Evolutionary conservation across 2,888 invertebrate species (phyloP).

Genomic region (Nephrotoma appendiculata): DNA sequence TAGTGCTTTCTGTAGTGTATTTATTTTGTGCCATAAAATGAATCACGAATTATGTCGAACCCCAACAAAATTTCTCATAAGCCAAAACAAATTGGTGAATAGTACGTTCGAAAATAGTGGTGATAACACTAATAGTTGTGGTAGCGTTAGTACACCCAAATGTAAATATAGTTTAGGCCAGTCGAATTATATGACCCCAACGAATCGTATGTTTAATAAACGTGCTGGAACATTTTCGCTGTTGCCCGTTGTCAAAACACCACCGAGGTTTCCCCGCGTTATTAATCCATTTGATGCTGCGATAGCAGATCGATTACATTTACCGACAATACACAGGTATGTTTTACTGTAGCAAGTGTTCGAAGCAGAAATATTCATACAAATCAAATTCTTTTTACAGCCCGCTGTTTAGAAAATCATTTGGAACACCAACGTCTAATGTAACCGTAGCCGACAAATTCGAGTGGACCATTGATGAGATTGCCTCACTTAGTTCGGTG

Average conservation of each 20-base stretch:
- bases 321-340: slow-evolving; percentile 51
- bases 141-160: not conserved
- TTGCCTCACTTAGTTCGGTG: slow-evolving; percentile 46
- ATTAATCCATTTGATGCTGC: slow-evolving; percentile 48
- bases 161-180: not conserved
- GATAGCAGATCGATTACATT: slow-evolving; percentile 41
- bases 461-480: slow-evolving; percentile 52
- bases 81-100: not conserved
- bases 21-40: not conserved
- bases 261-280: slow-evolving; percentile 40
- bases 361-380: not conserved
- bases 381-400: slow-evolving; percentile 14
- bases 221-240: slow-evolving; percentile 15
- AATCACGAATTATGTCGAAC: not conserved
- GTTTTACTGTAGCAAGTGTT: slow-evolving; percentile 7
- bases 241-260: slow-evolving; percentile 29
- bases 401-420: slow-evolving; percentile 28
- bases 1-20: not conserved
- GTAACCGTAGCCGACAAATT: slow-evolving; percentile 33
- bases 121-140: not conserved
- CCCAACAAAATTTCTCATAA: not conserved
- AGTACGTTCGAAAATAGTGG: not conserved
- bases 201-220: not conserved
- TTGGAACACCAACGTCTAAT: slow-evolving; percentile 23
- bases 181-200: not conserved